Base-by-base conservation (phyloP, 2,888 invertebrate genomes). In the Chloroclystis v-ata region DNA sequence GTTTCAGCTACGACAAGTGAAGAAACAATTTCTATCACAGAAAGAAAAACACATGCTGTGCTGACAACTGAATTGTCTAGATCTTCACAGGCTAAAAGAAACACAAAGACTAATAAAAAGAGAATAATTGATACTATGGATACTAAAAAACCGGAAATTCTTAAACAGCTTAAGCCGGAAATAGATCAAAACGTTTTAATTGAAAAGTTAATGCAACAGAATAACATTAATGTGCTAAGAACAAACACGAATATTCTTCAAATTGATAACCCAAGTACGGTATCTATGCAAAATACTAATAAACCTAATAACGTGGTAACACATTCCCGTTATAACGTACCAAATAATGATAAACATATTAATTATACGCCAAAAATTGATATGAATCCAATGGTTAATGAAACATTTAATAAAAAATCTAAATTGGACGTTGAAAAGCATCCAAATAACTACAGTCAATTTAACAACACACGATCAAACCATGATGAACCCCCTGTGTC, bases 401-500 rank as follows among this genome's bases (percentile, higher is more conserved):
- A 39, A 32, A 24, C 11, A 35, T 16, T 37, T 25, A 52, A 48
- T 13, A 57, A 42, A 30, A 30, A 42, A 26, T 1, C 9, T n/a
- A 48, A 48, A 30, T 29, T 9, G 12, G 20, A 7, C 9, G 12
- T 12, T 28, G 33, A 10, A 16, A 33, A 33, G 16, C 16, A 35
- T 24, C 10, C 11, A 3, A 20, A 20, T 20, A 11, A 16, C 14
- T 10, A 56, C 48, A 28, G 71, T 44, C 64, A 60, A 28, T 57
- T 62, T 30, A 61, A 52, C 29, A 54, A 49, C 29, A 40, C 63
- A 26, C 49, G 56, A 33, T 53, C 54, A 8, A 71, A 67, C 52
- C 57, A 66, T 49, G 66, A 62, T 12, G 75, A 80, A 58, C 72
- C n/a, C n/a, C n/a, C 78, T n/a, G 75, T 75, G 61, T 74, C 83